Evolutionary conservation across 2,797 vertebrate genomes (phyloP).

Genomic region (Cryptoblepharus egeriae): DNA sequence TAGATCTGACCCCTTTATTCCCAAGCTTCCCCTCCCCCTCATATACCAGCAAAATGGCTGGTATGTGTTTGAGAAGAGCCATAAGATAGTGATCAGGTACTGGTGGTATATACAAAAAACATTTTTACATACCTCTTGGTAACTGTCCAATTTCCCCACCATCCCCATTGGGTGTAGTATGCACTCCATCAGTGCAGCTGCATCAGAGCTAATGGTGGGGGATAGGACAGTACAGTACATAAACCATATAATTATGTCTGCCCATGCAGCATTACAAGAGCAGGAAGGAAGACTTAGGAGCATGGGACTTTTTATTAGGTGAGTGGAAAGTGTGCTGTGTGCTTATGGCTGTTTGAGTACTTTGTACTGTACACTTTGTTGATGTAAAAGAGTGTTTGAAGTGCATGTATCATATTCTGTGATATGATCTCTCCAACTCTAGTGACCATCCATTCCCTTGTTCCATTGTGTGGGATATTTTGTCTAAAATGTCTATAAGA

Average conservation of each 20-base stretch:
- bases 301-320: constrained; percentile 35
- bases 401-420: background rate
- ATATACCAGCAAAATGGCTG: too few species aligned
- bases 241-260: background rate
- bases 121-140: too few species aligned
- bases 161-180: too few species aligned
- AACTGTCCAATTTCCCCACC: too few species aligned
- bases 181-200: too few species aligned
- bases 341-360: background rate
- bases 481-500: background rate
- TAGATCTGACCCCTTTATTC: too few species aligned
- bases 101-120: too few species aligned
- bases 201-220: too few species aligned
- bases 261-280: constrained; percentile 20
- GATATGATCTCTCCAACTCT: background rate
- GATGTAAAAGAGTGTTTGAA: background rate
- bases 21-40: too few species aligned
- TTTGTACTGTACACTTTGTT: background rate
- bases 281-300: constrained; percentile 10
- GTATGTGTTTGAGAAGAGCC: too few species aligned
- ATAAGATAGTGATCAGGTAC: too few species aligned
- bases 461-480: too few species aligned
- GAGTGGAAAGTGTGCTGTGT: background rate
- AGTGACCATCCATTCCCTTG: background rate
- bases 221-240: background rate